These are phyloP conservation scores for Stenichneumon culpator DNA, from an alignment of 2,888 invertebrate species.

Conservation along the genomic window DNA sequence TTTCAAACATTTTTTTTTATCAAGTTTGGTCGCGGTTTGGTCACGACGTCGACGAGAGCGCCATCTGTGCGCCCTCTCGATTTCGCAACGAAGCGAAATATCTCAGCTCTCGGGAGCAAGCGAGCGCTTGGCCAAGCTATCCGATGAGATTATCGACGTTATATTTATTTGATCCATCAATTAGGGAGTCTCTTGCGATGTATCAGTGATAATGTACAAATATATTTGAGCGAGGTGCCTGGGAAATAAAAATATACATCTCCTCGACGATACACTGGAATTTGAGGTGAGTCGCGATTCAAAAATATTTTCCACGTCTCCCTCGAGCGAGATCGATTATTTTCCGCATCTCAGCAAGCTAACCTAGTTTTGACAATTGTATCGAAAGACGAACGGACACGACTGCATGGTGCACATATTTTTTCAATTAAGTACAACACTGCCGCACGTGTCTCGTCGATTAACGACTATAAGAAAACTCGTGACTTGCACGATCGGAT, in stretches of 20 bases:
- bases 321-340: background rate
- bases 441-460: too few species aligned
- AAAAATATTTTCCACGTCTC: background rate
- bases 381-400: constrained; percentile 23
- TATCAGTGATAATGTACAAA: constrained; percentile 63
- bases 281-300: constrained; percentile 53
- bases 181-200: constrained; percentile 38
- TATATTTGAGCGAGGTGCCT: constrained; percentile 32
- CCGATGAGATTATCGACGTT: constrained; percentile 53
- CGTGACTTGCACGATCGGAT: too few species aligned
- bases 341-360: constrained; percentile 29
- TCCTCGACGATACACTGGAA: constrained; percentile 29
- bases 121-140: constrained; percentile 37
- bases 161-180: constrained; percentile 52
- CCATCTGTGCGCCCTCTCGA: constrained; percentile 47
- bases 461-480: too few species aligned
- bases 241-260: background rate
- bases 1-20: too few species aligned
- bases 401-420: constrained; percentile 43
- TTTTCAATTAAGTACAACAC: background rate
- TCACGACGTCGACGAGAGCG: too few species aligned
- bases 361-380: constrained; percentile 64
- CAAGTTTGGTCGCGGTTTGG: too few species aligned
- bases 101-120: constrained; percentile 33
- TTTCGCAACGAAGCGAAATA: constrained; percentile 53